Percentiles rank a stretch among this genome's conserved stretches.
Evolutionary conservation across 92 coral and sea anemone genomes (phyloP).

Genomic region (Parazoanthus darwini): DNA sequence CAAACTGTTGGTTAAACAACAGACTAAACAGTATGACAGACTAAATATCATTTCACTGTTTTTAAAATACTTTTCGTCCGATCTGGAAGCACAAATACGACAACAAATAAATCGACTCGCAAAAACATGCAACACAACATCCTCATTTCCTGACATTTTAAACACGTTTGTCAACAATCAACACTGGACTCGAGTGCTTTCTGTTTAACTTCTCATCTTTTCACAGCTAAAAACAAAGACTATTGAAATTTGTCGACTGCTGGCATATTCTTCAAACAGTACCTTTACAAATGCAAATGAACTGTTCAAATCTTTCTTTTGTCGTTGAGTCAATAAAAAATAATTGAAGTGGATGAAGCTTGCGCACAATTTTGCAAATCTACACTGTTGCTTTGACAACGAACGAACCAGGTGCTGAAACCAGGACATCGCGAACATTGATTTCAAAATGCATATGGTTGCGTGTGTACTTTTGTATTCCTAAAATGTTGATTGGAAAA

Average conservation of each 20-base stretch:
- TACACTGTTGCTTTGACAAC: slow-evolving; percentile 1
- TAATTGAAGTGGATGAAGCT: neutral
- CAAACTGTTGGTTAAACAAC: too few species aligned
- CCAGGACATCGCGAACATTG: neutral
- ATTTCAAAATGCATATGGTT: neutral
- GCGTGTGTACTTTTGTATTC: neutral
- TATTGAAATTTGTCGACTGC: neutral
- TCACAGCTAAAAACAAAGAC: neutral
- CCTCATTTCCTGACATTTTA: neutral
- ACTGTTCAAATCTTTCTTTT: neutral
- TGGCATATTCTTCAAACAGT: neutral
- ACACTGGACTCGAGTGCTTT: neutral
- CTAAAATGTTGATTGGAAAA: neutral
- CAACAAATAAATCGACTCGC: neutral
- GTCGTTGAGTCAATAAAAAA: slow-evolving; percentile 6
- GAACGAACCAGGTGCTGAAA: neutral
- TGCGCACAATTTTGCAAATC: neutral
- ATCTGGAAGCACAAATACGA: neutral
- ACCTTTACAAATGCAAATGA: slow-evolving; percentile 23
- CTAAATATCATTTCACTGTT: neutral
- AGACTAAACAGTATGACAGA: too few species aligned
- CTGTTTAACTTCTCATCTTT: neutral
- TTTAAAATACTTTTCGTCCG: neutral
- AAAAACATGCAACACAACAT: neutral
- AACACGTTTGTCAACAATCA: neutral